Conservation (phyloP, 2,888 invertebrate species). For the Caenorhabditis sp. region DNA sequence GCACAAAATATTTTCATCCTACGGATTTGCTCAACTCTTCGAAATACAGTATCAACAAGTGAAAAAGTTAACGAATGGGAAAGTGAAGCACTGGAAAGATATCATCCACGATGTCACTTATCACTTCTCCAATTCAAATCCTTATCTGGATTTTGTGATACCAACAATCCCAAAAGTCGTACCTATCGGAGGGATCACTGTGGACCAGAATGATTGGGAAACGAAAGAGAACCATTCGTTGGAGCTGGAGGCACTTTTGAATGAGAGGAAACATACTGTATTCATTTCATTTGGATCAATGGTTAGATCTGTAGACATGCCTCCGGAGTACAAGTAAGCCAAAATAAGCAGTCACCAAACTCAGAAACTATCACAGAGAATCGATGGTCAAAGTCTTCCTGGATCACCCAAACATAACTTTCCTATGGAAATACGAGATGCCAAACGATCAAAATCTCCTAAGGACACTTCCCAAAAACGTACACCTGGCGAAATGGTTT, state of each 20-base stretch:
- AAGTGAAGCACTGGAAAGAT: constrained; percentile 54
- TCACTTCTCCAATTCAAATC: constrained; percentile 63
- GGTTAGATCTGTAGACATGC: constrained; percentile 51
- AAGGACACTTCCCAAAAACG: constrained; percentile 36
- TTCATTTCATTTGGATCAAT: constrained; percentile 62
- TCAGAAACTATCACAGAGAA: not conserved
- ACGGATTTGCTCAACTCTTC: constrained; percentile 31
- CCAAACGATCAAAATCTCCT: constrained; percentile 21
- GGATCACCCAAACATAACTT: constrained; percentile 46
- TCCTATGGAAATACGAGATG: constrained; percentile 63
- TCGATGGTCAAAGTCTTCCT: constrained; percentile 49
- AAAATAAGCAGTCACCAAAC: not conserved
- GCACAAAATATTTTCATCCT: constrained; percentile 37
- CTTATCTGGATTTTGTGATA: constrained; percentile 61
- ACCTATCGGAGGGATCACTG: constrained; percentile 65
- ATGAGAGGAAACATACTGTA: constrained; percentile 25
- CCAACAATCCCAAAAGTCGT: constrained; percentile 62
- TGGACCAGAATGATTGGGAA: constrained; percentile 32
- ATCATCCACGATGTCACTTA: constrained; percentile 59
- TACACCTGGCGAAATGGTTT: constrained; percentile 53
- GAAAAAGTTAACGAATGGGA: constrained; percentile 30
- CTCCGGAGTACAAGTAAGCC: constrained; percentile 26
- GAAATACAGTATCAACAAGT: constrained; percentile 43
- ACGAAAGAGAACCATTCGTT: constrained; percentile 28
- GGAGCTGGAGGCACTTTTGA: constrained; percentile 23